These are phyloP conservation scores for Tanypteryx hageni DNA, from an alignment of 2,888 invertebrate species.

Conservation along the genomic window DNA sequence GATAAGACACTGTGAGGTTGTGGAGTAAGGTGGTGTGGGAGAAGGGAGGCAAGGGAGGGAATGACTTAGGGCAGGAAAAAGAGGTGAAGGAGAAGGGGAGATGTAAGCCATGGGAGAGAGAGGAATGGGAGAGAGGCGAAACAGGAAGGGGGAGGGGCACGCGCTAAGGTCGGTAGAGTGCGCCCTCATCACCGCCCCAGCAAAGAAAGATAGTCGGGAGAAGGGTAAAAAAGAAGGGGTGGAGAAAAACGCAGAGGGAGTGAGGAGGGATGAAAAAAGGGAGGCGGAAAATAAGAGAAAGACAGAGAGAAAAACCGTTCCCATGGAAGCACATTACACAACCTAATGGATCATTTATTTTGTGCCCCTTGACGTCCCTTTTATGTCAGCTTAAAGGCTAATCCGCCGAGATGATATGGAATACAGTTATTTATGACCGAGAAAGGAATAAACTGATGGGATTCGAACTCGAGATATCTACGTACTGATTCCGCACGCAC, in stretches of 20 bases:
- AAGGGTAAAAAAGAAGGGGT: not conserved
- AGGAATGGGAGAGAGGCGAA: no score
- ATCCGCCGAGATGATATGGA: slow-evolving; percentile 38
- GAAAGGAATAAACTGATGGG: not conserved
- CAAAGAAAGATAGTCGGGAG: slow-evolving; percentile 6
- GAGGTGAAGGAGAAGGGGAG: not conserved
- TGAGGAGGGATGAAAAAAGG: not conserved
- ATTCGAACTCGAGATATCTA: not conserved
- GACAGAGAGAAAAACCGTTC: not conserved
- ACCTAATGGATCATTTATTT: slow-evolving; percentile 63
- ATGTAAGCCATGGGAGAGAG: no score
- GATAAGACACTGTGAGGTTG: not conserved
- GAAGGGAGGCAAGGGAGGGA: not conserved
- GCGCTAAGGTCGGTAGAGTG: slow-evolving; percentile 10
- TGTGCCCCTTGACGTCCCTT: slow-evolving; percentile 11
- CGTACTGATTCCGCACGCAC: not conserved
- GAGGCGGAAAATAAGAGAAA: not conserved
- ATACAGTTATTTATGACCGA: slow-evolving; percentile 43
- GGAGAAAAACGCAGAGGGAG: not conserved
- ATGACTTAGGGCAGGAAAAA: not conserved
- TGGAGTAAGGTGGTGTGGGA: not conserved
- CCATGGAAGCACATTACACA: slow-evolving; percentile 51
- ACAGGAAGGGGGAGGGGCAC: not conserved
- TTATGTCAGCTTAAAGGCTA: slow-evolving; percentile 24
- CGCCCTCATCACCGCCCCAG: not conserved